A percentile compares a stretch with the other conserved stretches of the same genome.
phyloP scores from a whole-genome alignment of 2,797 vertebrate species.

The Buceros bicornis region DNA sequence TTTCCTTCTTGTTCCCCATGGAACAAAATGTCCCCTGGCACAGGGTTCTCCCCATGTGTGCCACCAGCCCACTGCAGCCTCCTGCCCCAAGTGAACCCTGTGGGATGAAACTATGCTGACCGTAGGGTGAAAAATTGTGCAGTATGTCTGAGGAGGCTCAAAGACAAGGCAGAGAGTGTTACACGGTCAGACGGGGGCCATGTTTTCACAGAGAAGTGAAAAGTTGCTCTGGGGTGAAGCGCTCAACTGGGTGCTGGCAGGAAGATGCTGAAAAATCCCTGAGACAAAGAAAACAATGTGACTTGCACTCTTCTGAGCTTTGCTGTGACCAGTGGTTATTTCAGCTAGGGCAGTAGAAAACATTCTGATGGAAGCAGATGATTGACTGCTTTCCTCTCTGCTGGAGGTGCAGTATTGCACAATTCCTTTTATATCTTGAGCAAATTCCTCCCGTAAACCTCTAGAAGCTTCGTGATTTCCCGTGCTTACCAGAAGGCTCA shows the following conservation, averaged over 20 bases:
- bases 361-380: background rate
- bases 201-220: rapidly evolving
- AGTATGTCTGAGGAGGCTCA: background rate
- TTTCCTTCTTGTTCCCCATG: background rate
- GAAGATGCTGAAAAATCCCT: background rate
- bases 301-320: background rate
- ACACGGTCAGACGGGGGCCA: rapidly evolving
- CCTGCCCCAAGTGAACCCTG: background rate
- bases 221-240: background rate
- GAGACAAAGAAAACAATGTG: background rate
- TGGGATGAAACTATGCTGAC: background rate
- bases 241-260: background rate
- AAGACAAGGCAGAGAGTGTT: background rate
- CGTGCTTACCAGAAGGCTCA: rapidly evolving
- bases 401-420: background rate
- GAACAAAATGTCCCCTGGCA: background rate
- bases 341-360: background rate
- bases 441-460: background rate
- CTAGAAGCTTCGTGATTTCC: background rate
- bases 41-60: background rate
- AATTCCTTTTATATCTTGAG: background rate
- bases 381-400: background rate
- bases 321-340: background rate
- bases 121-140: background rate
- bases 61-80: background rate